Conservation (phyloP, 2,888 invertebrate genomes). For the Phrixothrix hirtus region DNA sequence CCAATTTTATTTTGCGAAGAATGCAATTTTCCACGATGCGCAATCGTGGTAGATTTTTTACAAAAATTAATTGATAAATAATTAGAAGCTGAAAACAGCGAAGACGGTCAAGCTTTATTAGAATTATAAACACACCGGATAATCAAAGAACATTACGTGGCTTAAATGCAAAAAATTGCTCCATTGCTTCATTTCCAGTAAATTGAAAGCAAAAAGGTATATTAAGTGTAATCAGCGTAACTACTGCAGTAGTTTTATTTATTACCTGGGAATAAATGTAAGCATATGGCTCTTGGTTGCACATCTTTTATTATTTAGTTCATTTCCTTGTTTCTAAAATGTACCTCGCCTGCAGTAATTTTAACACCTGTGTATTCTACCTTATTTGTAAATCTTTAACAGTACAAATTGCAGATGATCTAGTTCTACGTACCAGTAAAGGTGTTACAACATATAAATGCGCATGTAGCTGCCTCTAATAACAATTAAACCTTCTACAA, state of each 20-base stretch:
- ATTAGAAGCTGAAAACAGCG: too few relatives aligned
- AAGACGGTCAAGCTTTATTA: not conserved
- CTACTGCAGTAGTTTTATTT: slow-evolving; percentile 22
- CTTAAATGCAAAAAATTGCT: slow-evolving; percentile 12
- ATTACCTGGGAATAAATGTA: slow-evolving; percentile 10
- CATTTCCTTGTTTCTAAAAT: slow-evolving; percentile 28
- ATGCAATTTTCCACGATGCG: too few relatives aligned
- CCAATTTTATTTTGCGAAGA: not conserved
- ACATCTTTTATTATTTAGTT: slow-evolving; percentile 20
- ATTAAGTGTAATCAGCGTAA: slow-evolving; percentile 26
- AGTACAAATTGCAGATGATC: slow-evolving; percentile 30
- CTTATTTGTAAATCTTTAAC: slow-evolving; percentile 22
- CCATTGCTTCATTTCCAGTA: slow-evolving; percentile 21
- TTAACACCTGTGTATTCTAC: slow-evolving; percentile 24
- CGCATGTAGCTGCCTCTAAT: slow-evolving; percentile 14
- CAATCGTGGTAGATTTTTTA: too few relatives aligned
- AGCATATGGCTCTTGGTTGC: slow-evolving; percentile 21
- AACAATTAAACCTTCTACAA: slow-evolving; percentile 24
- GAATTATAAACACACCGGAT: not conserved
- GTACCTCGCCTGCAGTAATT: slow-evolving; percentile 15
- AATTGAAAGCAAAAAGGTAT: slow-evolving; percentile 22
- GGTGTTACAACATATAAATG: slow-evolving; percentile 22
- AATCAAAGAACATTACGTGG: slow-evolving; percentile 11
- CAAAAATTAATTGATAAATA: too few relatives aligned
- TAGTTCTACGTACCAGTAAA: slow-evolving; percentile 28